Conservation (phyloP, 2,113 vertebrate species). For the Gnathonemus longibarbis region DNA sequence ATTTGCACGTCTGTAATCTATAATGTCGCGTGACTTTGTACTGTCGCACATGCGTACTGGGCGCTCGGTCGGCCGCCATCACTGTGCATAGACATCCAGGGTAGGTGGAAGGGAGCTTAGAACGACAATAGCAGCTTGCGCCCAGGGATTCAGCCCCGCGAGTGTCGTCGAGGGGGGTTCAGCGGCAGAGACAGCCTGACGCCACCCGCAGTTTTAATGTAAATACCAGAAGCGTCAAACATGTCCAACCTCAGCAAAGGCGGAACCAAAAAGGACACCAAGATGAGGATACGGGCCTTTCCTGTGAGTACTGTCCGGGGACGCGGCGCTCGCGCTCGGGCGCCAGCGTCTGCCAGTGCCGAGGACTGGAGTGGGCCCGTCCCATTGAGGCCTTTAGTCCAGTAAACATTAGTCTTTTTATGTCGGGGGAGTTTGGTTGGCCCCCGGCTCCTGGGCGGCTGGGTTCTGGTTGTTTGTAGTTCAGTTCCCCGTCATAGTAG, state of each 20-base stretch:
- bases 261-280: slow-evolving; percentile 96
- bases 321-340: slow-evolving; percentile 30
- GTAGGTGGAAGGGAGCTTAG: slow-evolving; percentile 36
- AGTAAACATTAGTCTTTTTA: slow-evolving; percentile 1
- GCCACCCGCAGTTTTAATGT: slow-evolving; percentile 57
- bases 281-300: slow-evolving; percentile 98
- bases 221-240: slow-evolving; percentile 60
- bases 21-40: background rate
- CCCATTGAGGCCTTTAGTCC: slow-evolving; percentile 7
- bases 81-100: slow-evolving; percentile 51
- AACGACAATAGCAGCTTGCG: slow-evolving; percentile 50
- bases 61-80: slow-evolving; percentile 47
- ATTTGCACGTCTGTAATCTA: background rate
- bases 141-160: slow-evolving; percentile 35
- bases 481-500: background rate
- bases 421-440: background rate
- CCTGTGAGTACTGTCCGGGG: slow-evolving; percentile 74
- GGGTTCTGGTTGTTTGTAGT: background rate
- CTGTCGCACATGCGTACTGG: background rate
- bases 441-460: slow-evolving; percentile 21
- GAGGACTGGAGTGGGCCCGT: slow-evolving; percentile 36
- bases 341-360: slow-evolving; percentile 42
- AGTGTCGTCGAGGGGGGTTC: slow-evolving; percentile 51
- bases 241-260: slow-evolving; percentile 98
- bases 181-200: slow-evolving; percentile 32